A percentile compares a stretch with the other conserved stretches of the same genome.
Evolutionary conservation across 2,113 vertebrate genomes (phyloP).

Genomic region (Noturus placidus): DNA sequence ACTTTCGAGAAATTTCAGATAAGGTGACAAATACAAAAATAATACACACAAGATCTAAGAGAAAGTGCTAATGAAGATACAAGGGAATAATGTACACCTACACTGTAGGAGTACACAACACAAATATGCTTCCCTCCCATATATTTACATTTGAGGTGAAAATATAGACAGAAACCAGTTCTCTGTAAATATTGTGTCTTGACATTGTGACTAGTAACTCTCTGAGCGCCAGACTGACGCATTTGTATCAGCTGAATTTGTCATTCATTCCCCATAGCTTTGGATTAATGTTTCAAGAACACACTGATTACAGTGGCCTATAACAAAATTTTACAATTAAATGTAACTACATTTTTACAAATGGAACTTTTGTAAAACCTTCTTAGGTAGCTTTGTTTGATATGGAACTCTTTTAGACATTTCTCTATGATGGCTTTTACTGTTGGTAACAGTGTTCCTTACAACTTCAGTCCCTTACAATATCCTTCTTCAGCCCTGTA

Average conservation of each 20-base stretch:
- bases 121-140: neutral
- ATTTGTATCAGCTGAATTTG: neutral
- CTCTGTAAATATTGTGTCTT: constrained; percentile 40
- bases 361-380: neutral
- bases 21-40: neutral
- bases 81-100: neutral
- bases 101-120: neutral
- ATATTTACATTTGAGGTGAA: constrained; percentile 35
- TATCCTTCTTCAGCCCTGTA: neutral
- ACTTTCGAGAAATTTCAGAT: constrained; percentile 12
- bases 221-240: neutral
- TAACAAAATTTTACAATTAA: neutral
- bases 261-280: neutral
- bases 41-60: neutral
- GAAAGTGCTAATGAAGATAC: neutral
- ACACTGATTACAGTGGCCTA: neutral
- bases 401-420: neutral
- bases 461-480: too few species aligned
- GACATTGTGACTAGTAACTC: neutral
- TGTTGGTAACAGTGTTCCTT: neutral
- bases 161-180: constrained; percentile 42
- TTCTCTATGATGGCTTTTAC: neutral
- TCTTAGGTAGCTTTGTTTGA: neutral
- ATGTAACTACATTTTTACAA: neutral
- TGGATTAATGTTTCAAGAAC: neutral